Conservation (phyloP, 1,140 invertebrate species). For the Drosophila tropicalis region DNA sequence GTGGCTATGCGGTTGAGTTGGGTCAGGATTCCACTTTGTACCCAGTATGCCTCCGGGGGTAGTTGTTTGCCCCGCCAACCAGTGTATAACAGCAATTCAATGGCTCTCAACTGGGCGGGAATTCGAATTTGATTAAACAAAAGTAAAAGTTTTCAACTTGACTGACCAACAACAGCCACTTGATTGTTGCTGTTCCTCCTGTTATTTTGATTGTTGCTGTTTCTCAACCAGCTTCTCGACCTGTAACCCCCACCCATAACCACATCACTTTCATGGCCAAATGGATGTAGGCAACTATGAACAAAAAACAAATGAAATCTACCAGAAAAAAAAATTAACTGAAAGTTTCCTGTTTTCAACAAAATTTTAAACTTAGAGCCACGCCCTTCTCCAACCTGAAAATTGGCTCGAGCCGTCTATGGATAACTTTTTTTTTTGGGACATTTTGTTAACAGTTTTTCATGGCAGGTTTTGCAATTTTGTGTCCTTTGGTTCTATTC, state of each 20-base stretch:
- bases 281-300: constrained; percentile 37
- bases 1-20: constrained; percentile 5
- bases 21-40: background rate
- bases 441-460: constrained; percentile 50
- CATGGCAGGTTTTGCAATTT: constrained; percentile 21
- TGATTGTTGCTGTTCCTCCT: constrained; percentile 47
- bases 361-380: constrained; percentile 48
- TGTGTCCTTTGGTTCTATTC: constrained; percentile 15
- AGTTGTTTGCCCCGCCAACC: background rate
- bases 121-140: constrained; percentile 79
- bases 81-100: constrained; percentile 65
- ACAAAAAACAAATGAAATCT: constrained; percentile 15
- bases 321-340: constrained; percentile 11
- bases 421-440: background rate
- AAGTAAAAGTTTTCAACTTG: constrained; percentile 75
- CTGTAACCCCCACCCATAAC: constrained; percentile 16
- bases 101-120: constrained; percentile 61
- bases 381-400: constrained; percentile 19
- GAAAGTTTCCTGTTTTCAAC: constrained; percentile 61
- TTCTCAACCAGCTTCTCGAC: constrained; percentile 50
- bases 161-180: constrained; percentile 41
- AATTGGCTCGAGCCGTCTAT: background rate
- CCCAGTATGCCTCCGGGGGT: constrained; percentile 9
- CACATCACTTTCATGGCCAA: constrained; percentile 62
- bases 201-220: constrained; percentile 65